Evolutionary conservation across 2,113 vertebrate species (phyloP).

Genomic region (Pleuronectes platessa): DNA sequence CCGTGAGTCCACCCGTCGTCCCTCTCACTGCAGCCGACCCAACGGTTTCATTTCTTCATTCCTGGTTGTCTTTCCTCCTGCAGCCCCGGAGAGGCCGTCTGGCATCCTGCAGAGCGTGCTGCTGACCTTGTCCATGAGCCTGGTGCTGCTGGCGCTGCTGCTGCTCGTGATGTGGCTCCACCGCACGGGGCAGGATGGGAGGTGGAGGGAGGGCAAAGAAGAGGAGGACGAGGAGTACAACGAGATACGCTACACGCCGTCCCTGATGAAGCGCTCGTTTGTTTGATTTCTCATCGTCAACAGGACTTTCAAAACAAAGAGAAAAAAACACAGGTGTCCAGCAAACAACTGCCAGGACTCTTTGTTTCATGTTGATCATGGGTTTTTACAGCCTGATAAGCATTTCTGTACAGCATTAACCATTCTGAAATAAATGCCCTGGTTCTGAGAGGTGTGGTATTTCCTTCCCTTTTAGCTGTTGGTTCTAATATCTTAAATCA

Average conservation of each 20-base stretch:
- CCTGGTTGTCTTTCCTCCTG: not conserved
- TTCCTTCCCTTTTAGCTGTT: not conserved
- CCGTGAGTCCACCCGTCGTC: slow-evolving; percentile 65
- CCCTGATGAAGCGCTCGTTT: slow-evolving; percentile 81
- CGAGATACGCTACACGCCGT: slow-evolving; percentile 77
- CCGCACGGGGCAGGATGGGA: slow-evolving; percentile 74
- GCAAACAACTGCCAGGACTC: slow-evolving; percentile 2
- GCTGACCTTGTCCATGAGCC: slow-evolving; percentile 81
- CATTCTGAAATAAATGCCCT: slow-evolving; percentile 23
- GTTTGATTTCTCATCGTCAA: slow-evolving; percentile 65
- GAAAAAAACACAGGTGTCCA: not conserved
- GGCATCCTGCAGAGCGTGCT: slow-evolving; percentile 80
- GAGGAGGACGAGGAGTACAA: slow-evolving; percentile 76
- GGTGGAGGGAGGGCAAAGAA: slow-evolving; percentile 61
- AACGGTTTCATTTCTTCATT: not conserved
- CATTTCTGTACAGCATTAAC: not conserved
- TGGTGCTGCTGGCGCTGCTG: slow-evolving; percentile 80
- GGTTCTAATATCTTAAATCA: not conserved
- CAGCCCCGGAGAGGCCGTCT: slow-evolving; percentile 65
- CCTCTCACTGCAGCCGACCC: not conserved
- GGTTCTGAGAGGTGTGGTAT: not conserved
- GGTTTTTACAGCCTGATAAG: not conserved
- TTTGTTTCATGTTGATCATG: slow-evolving; percentile 1
- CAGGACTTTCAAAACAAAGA: not conserved
- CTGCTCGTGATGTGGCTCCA: slow-evolving; percentile 82